phyloP scores from a whole-genome alignment of 92 coral and sea anemone genomes.

The Heliopora coerulea region DNA sequence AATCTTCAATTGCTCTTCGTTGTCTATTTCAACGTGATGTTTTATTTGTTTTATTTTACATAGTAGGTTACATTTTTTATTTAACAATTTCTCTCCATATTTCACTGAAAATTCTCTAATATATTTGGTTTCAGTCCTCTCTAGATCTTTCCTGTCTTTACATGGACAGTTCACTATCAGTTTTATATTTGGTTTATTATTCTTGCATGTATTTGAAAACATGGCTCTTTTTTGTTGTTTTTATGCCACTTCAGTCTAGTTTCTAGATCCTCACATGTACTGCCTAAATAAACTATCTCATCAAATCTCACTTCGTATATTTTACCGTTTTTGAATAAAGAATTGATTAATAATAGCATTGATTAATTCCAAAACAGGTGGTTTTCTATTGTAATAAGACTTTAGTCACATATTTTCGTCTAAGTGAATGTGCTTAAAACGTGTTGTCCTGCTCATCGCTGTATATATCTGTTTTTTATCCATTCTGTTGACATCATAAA shows the following conservation, averaged over 20 bases:
- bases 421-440: constrained; percentile 29
- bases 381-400: constrained; percentile 8
- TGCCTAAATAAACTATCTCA: constrained; percentile 28
- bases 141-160: constrained; percentile 46
- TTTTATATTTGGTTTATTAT: constrained; percentile 30
- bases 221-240: constrained; percentile 38
- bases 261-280: constrained; percentile 34
- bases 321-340: constrained; percentile 42
- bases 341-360: constrained; percentile 42
- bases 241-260: constrained; percentile 46
- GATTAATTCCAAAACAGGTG: constrained; percentile 10
- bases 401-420: constrained; percentile 10
- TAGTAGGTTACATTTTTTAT: too few relatives aligned
- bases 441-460: constrained; percentile 33
- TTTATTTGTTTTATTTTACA: too few relatives aligned
- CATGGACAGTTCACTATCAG: constrained; percentile 37
- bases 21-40: too few relatives aligned
- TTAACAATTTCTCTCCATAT: too few relatives aligned
- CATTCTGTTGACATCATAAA: constrained; percentile 44
- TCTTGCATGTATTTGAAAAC: constrained; percentile 35
- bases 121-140: too few relatives aligned
- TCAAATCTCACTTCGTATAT: constrained; percentile 43
- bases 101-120: too few relatives aligned
- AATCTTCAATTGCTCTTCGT: too few relatives aligned
- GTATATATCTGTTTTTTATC: too few relatives aligned